Conservation (phyloP, 2,888 invertebrate species). For the Drosophila picticornis region DNA sequence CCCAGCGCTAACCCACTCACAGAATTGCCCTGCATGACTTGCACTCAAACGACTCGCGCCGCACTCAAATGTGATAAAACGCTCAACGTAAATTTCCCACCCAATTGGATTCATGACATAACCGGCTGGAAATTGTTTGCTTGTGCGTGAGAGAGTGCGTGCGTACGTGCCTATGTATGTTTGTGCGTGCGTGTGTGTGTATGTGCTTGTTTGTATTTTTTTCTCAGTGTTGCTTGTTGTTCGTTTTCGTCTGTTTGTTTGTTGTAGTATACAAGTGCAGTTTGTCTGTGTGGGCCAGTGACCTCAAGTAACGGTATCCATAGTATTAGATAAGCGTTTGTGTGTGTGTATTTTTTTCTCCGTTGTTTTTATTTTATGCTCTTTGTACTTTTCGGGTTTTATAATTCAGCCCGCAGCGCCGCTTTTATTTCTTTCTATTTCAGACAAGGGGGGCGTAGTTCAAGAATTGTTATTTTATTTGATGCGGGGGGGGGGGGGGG, state of each 20-base stretch:
- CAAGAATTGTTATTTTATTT: slow-evolving; percentile 26
- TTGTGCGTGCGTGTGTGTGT: background rate
- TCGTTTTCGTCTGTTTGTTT: slow-evolving; percentile 31
- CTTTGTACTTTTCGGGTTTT: slow-evolving; percentile 21
- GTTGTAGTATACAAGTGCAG: slow-evolving; percentile 62
- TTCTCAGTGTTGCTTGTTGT: slow-evolving; percentile 5
- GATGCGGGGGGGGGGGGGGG: background rate
- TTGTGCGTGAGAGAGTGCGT: slow-evolving; percentile 23
- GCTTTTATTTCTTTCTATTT: slow-evolving; percentile 20
- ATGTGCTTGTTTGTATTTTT: background rate
- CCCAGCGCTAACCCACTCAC: background rate
- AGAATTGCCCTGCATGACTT: slow-evolving; percentile 14
- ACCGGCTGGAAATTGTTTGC: slow-evolving; percentile 47
- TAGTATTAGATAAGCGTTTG: slow-evolving; percentile 76
- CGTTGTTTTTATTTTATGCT: slow-evolving; percentile 21
- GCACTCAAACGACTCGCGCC: slow-evolving; percentile 34
- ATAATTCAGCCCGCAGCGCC: slow-evolving; percentile 38
- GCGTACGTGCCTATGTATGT: slow-evolving; percentile 10
- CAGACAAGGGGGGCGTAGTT: slow-evolving; percentile 20
- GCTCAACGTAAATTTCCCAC: slow-evolving; percentile 56
- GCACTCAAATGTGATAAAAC: slow-evolving; percentile 58
- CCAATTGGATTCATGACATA: slow-evolving; percentile 69
- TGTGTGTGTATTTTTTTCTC: slow-evolving; percentile 8
- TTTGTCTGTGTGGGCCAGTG: slow-evolving; percentile 72
- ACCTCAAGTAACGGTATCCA: slow-evolving; percentile 81